Conservation (phyloP, 2,888 invertebrate species). For the Branchellion lobata region DNA sequence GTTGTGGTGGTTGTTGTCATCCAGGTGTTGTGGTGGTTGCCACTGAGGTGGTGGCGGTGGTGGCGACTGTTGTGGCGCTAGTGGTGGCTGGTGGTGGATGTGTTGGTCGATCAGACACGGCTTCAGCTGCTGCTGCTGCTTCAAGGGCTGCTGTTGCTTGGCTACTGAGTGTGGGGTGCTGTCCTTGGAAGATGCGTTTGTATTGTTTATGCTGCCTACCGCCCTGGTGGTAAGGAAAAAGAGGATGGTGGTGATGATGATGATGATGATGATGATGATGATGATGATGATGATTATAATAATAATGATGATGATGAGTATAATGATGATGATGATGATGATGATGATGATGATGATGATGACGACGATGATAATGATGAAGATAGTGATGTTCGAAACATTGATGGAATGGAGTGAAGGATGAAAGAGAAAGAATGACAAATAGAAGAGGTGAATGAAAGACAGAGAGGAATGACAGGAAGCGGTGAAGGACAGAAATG, state of each 20-base stretch:
- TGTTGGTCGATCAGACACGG: neutral
- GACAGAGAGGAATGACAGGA: too few species aligned
- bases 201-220: neutral
- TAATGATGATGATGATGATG: neutral
- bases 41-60: too few species aligned
- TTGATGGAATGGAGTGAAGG: too few species aligned
- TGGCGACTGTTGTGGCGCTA: too few species aligned
- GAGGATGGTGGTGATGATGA: neutral
- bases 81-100: too few species aligned
- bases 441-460: too few species aligned
- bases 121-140: slow-evolving; percentile 13
- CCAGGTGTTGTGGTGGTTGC: too few species aligned
- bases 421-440: too few species aligned
- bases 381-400: neutral
- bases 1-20: too few species aligned
- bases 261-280: slow-evolving; percentile 21
- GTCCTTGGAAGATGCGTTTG: neutral
- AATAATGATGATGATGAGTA: neutral
- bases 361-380: neutral
- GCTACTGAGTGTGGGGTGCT: too few species aligned
- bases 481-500: too few species aligned
- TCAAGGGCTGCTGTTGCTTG: neutral
- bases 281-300: slow-evolving; percentile 14
- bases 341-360: slow-evolving; percentile 27
- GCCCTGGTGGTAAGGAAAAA: neutral